These are phyloP conservation scores for Girardinichthys multiradiatus DNA, from an alignment of 2,113 vertebrate genomes.

Conservation along the genomic window DNA sequence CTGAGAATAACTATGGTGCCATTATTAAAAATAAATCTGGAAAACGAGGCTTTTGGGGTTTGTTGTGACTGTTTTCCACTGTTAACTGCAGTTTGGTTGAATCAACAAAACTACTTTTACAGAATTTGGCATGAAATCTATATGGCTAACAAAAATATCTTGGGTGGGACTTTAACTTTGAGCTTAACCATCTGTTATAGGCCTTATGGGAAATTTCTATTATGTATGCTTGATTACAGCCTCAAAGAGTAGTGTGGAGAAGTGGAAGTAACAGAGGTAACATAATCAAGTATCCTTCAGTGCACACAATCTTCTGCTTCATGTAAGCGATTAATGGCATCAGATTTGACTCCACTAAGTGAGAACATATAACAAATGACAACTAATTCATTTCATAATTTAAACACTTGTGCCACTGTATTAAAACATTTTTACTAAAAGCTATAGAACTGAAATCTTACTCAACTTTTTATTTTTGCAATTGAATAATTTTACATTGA, in stretches of 20 bases:
- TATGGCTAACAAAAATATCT: not conserved
- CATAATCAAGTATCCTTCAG: not conserved
- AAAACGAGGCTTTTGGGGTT: not conserved
- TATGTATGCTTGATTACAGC: not conserved
- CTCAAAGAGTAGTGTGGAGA: not conserved
- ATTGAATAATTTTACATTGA: no score
- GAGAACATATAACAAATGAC: not conserved
- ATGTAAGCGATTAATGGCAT: not conserved
- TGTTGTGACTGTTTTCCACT: not conserved
- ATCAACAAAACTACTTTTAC: not conserved
- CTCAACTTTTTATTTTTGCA: no score
- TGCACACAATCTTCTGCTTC: not conserved
- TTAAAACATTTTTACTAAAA: no score
- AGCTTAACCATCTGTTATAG: not conserved
- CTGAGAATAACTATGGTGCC: not conserved
- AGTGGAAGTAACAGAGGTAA: not conserved
- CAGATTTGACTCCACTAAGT: no score
- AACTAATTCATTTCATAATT: not conserved
- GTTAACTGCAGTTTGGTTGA: not conserved
- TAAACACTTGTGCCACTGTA: not conserved
- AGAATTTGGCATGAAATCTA: not conserved
- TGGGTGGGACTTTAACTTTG: not conserved
- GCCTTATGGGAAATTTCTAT: not conserved
- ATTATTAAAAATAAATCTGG: not conserved
- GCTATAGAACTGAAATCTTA: no score